Conservation (phyloP, 2,888 invertebrate genomes). For the Drepana falcataria region DNA sequence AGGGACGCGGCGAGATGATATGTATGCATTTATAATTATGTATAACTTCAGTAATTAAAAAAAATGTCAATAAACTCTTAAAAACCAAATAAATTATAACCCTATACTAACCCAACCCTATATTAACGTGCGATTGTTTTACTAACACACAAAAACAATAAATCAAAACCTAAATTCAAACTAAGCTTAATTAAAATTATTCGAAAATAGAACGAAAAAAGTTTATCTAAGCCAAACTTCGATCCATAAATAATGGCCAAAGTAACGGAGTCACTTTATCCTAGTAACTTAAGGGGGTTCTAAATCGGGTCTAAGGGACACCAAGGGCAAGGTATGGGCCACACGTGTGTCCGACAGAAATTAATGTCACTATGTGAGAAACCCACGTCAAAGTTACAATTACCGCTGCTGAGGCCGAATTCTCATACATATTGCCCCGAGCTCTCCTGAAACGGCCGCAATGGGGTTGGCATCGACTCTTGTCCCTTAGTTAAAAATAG, state of each 20-base stretch:
- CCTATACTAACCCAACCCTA: too few species aligned
- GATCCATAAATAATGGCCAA: constrained; percentile 11
- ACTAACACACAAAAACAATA: background rate
- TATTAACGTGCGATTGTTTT: too few species aligned
- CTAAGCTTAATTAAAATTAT: background rate
- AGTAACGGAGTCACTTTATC: constrained; percentile 23
- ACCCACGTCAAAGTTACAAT: constrained; percentile 3
- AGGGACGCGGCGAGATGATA: too few species aligned
- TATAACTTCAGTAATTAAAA: too few species aligned
- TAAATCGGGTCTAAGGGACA: constrained; percentile 37
- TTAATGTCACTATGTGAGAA: constrained; percentile 21
- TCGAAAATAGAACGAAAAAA: background rate
- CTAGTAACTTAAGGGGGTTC: constrained; percentile 21
- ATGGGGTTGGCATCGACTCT: background rate
- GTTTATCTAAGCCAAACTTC: constrained; percentile 9
- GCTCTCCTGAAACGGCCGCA: background rate
- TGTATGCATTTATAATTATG: too few species aligned
- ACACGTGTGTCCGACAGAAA: constrained; percentile 45
- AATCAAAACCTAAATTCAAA: background rate
- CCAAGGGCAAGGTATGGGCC: constrained; percentile 36
- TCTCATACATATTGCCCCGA: background rate
- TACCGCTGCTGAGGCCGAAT: background rate
- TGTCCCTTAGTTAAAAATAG: background rate
- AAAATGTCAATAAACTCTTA: too few species aligned
- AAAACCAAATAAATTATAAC: too few species aligned